Conservation (phyloP, 2,888 invertebrate species). For the Mythimna lalbum region DNA sequence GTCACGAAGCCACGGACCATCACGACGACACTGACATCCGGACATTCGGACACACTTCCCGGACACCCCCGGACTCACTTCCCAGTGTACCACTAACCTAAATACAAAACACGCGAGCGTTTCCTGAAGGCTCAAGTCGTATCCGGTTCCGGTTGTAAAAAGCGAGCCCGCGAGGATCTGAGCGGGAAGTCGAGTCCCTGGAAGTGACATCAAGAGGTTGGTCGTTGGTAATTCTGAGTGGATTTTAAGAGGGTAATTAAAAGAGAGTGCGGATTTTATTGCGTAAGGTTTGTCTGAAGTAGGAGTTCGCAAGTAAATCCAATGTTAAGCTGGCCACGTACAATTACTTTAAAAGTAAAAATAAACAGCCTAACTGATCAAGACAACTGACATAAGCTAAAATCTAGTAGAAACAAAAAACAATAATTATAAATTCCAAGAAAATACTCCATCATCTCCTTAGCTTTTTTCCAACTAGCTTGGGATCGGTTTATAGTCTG, state of each 20-base stretch:
- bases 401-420: neutral
- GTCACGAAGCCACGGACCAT: conserved; percentile 12
- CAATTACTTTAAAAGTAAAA: neutral
- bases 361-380: neutral
- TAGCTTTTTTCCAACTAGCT: too few relatives aligned
- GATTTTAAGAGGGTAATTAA: conserved; percentile 27
- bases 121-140: conserved; percentile 88
- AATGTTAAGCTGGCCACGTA: neutral
- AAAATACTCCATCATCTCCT: neutral
- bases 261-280: conserved; percentile 13
- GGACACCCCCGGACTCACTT: conserved; percentile 58
- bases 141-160: conserved; percentile 88
- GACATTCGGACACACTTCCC: conserved; percentile 55
- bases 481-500: too few relatives aligned
- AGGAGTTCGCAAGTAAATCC: neutral
- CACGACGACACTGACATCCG: conserved; percentile 38
- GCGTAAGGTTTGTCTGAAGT: neutral
- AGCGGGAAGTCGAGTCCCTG: conserved; percentile 66
- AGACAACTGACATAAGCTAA: neutral
- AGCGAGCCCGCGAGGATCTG: conserved; percentile 78
- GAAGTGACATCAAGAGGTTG: conserved; percentile 54
- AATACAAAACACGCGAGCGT: conserved; percentile 87
- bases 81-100: conserved; percentile 74
- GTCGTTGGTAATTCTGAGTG: conserved; percentile 25
- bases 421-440: neutral